Evolutionary conservation across 2,888 invertebrate genomes (phyloP), one percentile per base, ranked within the genome.

Genomic region (Mycalesis mineus): DNA sequence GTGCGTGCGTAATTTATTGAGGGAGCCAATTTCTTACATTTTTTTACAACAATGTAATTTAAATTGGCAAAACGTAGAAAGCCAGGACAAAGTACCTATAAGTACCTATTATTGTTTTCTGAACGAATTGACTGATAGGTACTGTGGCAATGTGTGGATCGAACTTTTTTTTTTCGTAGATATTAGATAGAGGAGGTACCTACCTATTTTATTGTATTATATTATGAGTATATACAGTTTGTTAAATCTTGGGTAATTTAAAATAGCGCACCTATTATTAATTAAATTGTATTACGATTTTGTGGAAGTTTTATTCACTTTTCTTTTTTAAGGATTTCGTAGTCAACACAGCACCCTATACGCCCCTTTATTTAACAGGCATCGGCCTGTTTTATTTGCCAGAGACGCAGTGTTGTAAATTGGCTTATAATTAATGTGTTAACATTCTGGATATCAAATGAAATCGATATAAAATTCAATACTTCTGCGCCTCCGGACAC

Each of bases 221-320:
- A 28, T 36, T 39, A n/a, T n/a, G n/a, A n/a, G n/a, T n/a, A n/a
- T 54, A 41, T 14, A 13, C 22, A 44, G 41, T 55, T 58, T 59
- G 54, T 57, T 42, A 51, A 29, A 39, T 54, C 51, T 45, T 61
- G 57, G 53, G 40, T 56, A 58, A 50, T 59, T 50, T 45, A 39
- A 37, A 40, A 48, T 53, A 56, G 56, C 47, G 28, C 50, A 36
- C 40, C 50, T 41, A 58, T 56, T 53, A 50, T 53, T 50, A 52
- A 59, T 39, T 62, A 62, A 62, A 62, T 39, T 56, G 39, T 57
- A 51, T 57, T 51, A 65, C 48, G 40, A 44, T 17, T 57, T 45
- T 54, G 29, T 58, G 44, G 37, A 15, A 47, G 49, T 54, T 56
- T 47, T 62, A 44, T 55, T 60, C 17, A 22, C 5, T 22, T 22